These are phyloP conservation scores for Rattus rattus DNA, from an alignment of 2,113 vertebrate species.

Conservation along the genomic window DNA sequence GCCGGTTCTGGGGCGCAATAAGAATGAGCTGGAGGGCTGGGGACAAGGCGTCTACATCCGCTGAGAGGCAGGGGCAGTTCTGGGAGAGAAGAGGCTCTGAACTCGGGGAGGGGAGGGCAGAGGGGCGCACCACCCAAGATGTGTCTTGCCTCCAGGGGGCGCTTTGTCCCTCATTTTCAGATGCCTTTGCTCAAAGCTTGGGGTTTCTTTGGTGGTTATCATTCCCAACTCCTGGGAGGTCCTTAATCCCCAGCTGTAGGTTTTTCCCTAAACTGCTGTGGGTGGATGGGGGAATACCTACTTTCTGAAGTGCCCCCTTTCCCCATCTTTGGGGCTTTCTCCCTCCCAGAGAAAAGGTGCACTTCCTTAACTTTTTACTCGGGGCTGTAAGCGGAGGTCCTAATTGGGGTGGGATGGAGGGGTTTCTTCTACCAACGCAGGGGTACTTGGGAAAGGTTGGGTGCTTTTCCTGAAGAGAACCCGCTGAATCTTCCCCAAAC, in stretches of 20 bases:
- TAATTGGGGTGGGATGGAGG: not conserved
- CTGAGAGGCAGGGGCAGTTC: constrained; percentile 80
- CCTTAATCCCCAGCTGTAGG: constrained; percentile 11
- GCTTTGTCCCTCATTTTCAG: constrained; percentile 40
- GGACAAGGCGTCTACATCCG: constrained; percentile 94
- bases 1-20: constrained; percentile 85
- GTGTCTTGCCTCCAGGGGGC: constrained; percentile 49
- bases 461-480: constrained; percentile 50
- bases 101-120: not conserved
- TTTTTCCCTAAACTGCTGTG: not conserved
- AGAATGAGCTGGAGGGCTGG: constrained; percentile 93
- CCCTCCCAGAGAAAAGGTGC: constrained; percentile 78
- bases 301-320: constrained; percentile 51
- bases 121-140: not conserved
- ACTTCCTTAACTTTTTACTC: constrained; percentile 64
- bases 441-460: not conserved
- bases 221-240: constrained; percentile 36
- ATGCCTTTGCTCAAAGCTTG: constrained; percentile 70
- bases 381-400: constrained; percentile 39
- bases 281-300: constrained; percentile 10
- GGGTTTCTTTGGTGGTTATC: constrained; percentile 50
- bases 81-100: constrained; percentile 34
- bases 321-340: constrained; percentile 26
- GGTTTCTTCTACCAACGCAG: constrained; percentile 16
- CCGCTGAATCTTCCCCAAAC: constrained; percentile 16